A percentile compares a stretch with the other conserved stretches of the same genome.
Conservation (phyloP, 2,113 vertebrate genomes). For the Neomonachus schauinslandi region DNA sequence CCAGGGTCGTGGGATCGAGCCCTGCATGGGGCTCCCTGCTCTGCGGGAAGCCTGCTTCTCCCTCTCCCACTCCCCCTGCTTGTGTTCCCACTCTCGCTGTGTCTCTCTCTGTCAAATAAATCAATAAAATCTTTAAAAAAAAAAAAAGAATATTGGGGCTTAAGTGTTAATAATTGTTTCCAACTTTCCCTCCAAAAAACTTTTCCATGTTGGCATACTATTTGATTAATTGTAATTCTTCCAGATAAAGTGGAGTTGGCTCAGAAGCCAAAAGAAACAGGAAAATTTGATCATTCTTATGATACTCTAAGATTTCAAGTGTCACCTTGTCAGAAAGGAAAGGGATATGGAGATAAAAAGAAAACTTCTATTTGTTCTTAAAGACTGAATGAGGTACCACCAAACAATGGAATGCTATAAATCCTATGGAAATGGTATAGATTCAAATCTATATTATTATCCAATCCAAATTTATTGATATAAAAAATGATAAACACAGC, state of each 20-base stretch:
- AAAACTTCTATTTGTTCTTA: neutral
- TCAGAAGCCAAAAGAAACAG: conserved; percentile 2
- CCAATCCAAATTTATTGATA: neutral
- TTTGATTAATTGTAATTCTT: conserved; percentile 37
- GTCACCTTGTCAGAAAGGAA: neutral
- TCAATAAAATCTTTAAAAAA: too few relatives aligned
- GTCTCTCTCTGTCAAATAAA: too few relatives aligned
- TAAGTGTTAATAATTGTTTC: neutral
- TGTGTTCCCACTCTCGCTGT: too few relatives aligned
- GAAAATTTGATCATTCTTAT: neutral
- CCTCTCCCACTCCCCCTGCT: too few relatives aligned
- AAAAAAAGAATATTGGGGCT: neutral
- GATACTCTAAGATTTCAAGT: conserved; percentile 32
- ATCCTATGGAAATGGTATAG: neutral
- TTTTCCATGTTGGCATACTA: neutral
- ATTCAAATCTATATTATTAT: too few relatives aligned
- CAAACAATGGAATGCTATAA: neutral
- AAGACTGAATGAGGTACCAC: neutral
- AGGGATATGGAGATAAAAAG: neutral
- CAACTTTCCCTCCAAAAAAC: neutral
- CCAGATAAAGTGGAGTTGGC: neutral
- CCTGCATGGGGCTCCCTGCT: too few relatives aligned
- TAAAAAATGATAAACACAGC: neutral
- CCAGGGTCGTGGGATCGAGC: too few relatives aligned
- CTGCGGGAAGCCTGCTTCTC: too few relatives aligned